These are phyloP conservation scores for Thecocarcelia acutangulata DNA, from an alignment of 2,888 invertebrate species.

Conservation along the genomic window DNA sequence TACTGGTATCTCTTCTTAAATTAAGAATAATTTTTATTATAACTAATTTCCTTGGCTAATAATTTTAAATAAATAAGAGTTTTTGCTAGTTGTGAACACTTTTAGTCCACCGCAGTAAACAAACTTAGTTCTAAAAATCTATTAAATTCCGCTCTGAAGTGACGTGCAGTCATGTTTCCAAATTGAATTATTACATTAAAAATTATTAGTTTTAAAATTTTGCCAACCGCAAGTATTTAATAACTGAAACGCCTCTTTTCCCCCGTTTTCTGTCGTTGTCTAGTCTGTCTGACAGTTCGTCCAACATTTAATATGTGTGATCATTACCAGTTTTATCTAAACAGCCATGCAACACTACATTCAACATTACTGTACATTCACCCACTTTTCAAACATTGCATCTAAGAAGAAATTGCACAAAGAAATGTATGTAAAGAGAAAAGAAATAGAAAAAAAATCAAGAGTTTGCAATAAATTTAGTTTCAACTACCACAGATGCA, in stretches of 20 bases:
- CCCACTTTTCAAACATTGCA: slow-evolving; percentile 76
- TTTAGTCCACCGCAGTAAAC: too few relatives aligned
- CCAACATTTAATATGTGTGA: slow-evolving; percentile 37
- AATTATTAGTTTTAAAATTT: slow-evolving; percentile 19
- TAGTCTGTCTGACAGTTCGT: slow-evolving; percentile 16
- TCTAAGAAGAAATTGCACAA: slow-evolving; percentile 62
- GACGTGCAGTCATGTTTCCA: slow-evolving; percentile 3
- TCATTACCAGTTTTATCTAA: slow-evolving; percentile 57
- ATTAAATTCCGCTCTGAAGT: background rate
- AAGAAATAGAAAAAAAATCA: slow-evolving; percentile 44
- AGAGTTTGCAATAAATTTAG: slow-evolving; percentile 45
- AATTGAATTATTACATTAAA: slow-evolving; percentile 43
- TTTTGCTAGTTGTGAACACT: too few relatives aligned
- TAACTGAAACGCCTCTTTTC: slow-evolving; percentile 3
- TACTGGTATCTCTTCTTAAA: too few relatives aligned
- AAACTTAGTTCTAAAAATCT: too few relatives aligned
- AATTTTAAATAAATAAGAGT: too few relatives aligned
- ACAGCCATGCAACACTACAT: slow-evolving; percentile 51
- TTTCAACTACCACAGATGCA: slow-evolving; percentile 51
- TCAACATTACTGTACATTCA: slow-evolving; percentile 81
- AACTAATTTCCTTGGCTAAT: too few relatives aligned
- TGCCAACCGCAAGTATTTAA: background rate
- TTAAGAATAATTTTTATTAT: too few relatives aligned
- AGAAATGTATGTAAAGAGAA: slow-evolving; percentile 38
- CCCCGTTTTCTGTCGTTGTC: slow-evolving; percentile 2